phyloP scores from a whole-genome alignment of 2,797 vertebrate species.

The Brachymystax lenok region DNA sequence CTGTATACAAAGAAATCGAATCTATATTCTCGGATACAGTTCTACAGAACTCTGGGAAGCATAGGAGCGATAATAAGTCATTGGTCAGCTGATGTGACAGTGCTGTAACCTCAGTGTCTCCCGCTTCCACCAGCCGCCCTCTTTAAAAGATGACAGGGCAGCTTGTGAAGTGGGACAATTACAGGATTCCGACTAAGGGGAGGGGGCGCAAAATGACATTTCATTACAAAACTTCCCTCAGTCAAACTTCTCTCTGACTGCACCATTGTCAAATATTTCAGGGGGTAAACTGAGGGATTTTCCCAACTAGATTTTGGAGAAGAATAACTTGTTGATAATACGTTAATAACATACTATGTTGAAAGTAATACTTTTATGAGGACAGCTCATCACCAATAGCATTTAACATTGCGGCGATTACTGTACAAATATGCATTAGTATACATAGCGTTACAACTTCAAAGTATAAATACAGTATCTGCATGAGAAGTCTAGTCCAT shows the following conservation, averaged over 20 bases:
- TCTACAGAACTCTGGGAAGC: conserved; percentile 7
- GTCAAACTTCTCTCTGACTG: conserved; percentile 3
- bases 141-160: conserved; percentile 3
- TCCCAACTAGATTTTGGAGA: neutral
- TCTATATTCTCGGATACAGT: too few relatives aligned
- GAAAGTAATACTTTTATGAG: neutral
- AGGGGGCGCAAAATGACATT: neutral
- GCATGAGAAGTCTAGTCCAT: neutral
- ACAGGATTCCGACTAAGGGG: neutral
- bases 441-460: neutral
- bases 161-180: neutral
- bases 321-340: neutral
- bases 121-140: neutral
- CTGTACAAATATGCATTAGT: neutral
- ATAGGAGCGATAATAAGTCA: conserved; percentile 49
- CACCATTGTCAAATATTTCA: neutral
- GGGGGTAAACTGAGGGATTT: neutral
- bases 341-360: neutral
- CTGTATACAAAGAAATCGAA: neutral
- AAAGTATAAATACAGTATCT: too few relatives aligned
- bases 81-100: conserved; percentile 42
- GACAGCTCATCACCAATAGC: neutral
- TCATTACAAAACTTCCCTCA: neutral
- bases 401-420: neutral
- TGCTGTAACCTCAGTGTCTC: neutral